These are phyloP conservation scores for Drosophila melanosoma DNA, from an alignment of 2,888 invertebrate genomes.

Conservation along the genomic window DNA sequence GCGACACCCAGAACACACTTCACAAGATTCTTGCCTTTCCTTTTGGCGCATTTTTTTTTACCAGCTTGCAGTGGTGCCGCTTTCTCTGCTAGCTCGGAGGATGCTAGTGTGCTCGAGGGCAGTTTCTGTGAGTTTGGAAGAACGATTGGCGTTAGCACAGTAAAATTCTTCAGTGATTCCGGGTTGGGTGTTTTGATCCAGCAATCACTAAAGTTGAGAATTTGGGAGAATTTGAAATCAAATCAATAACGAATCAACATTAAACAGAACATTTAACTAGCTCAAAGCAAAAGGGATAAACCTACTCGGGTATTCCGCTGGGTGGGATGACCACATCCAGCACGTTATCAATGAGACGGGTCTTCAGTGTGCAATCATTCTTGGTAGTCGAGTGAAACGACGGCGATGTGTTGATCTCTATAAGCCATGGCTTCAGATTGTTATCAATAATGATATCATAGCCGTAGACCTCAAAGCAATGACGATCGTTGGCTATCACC, in stretches of 20 bases:
- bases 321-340: conserved; percentile 95
- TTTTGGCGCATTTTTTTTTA: background rate
- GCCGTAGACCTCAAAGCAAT: conserved; percentile 93
- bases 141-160: conserved; percentile 39
- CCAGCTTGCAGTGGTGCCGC: background rate
- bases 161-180: conserved; percentile 92
- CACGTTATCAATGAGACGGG: conserved; percentile 96
- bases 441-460: conserved; percentile 98
- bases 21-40: background rate
- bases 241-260: background rate
- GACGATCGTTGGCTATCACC: conserved; percentile 95
- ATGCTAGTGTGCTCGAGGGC: background rate
- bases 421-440: conserved; percentile 96
- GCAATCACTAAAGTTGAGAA: conserved; percentile 86
- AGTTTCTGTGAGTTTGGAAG: conserved; percentile 2
- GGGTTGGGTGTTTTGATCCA: conserved; percentile 93
- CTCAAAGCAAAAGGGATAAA: background rate
- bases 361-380: conserved; percentile 96
- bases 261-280: background rate
- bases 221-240: background rate
- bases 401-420: conserved; percentile 97
- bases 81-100: background rate
- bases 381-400: conserved; percentile 97
- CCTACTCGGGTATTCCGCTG: conserved; percentile 92
- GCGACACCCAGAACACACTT: conserved; percentile 8